Evolutionary conservation across 1,140 invertebrate genomes (phyloP).

Genomic region (Rhagoletis zephyria): DNA sequence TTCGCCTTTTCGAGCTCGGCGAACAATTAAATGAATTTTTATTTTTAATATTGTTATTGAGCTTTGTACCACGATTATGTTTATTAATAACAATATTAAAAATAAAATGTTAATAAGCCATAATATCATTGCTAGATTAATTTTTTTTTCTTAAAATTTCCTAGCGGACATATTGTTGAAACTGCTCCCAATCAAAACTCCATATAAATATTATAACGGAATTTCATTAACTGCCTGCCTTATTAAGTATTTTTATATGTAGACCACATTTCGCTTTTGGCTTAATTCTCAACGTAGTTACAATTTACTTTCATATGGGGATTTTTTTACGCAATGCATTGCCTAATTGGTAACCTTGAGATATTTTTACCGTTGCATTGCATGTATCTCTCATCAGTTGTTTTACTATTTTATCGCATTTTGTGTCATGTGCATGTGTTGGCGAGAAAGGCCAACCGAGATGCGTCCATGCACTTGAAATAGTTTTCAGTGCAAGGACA

Average conservation of each 20-base stretch:
- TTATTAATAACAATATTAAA: too few species aligned
- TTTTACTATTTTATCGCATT: neutral
- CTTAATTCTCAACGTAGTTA: neutral
- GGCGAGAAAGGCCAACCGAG: neutral
- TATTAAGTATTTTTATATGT: too few species aligned
- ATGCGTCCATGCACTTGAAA: constrained; percentile 37
- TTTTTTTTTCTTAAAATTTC: too few species aligned
- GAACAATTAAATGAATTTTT: too few species aligned
- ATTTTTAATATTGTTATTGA: too few species aligned
- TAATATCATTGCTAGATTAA: too few species aligned
- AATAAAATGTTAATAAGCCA: too few species aligned
- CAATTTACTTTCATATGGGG: neutral
- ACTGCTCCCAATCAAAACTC: neutral
- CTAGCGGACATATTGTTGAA: too few species aligned
- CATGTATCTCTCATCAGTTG: neutral
- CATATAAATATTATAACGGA: neutral
- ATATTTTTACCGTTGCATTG: constrained; percentile 10
- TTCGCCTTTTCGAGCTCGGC: too few species aligned
- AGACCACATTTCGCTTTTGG: too few species aligned
- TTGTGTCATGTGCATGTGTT: neutral
- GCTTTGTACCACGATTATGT: too few species aligned
- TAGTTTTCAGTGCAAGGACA: constrained; percentile 32
- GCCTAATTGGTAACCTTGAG: neutral
- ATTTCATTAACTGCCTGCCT: neutral
- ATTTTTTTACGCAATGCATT: neutral